Conservation (phyloP, 2,888 invertebrate genomes). For the Tachystola acroxantha region DNA sequence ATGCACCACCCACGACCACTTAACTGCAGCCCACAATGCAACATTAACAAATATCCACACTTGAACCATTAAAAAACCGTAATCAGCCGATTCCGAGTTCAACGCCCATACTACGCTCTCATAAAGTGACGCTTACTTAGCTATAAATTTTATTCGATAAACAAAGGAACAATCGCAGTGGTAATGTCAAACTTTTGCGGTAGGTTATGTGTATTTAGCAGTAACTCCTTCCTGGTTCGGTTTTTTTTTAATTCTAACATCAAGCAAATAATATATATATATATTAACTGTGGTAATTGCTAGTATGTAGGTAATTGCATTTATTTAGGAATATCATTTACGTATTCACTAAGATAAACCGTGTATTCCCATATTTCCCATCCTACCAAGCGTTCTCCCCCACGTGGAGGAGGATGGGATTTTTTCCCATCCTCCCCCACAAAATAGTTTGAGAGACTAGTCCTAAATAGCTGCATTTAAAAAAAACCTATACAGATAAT, state of each 20-base stretch:
- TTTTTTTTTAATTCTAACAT: slow-evolving; percentile 25
- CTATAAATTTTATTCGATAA: slow-evolving; percentile 65
- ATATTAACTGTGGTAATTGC: no score
- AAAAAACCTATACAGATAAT: no score
- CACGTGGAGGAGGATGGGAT: no score
- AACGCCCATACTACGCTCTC: slow-evolving; percentile 52
- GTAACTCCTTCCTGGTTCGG: slow-evolving; percentile 47
- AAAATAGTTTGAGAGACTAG: no score
- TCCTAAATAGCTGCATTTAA: no score
- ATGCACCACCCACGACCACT: slow-evolving; percentile 20
- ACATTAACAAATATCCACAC: slow-evolving; percentile 55
- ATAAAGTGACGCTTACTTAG: slow-evolving; percentile 52
- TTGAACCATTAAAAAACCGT: slow-evolving; percentile 64
- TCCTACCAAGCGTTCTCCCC: no score
- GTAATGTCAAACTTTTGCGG: slow-evolving; percentile 66
- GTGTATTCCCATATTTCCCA: no score
- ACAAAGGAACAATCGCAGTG: slow-evolving; percentile 64
- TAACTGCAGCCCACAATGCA: slow-evolving; percentile 44
- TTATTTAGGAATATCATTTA: no score
- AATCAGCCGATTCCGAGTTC: slow-evolving; percentile 69
- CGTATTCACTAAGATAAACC: no score
- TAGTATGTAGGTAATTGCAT: no score
- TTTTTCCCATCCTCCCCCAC: no score
- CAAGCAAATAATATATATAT: no score
- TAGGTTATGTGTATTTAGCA: slow-evolving; percentile 59